Evolutionary conservation across 2,888 invertebrate genomes (phyloP).

Genomic region (Nemotelus pantherinus): DNA sequence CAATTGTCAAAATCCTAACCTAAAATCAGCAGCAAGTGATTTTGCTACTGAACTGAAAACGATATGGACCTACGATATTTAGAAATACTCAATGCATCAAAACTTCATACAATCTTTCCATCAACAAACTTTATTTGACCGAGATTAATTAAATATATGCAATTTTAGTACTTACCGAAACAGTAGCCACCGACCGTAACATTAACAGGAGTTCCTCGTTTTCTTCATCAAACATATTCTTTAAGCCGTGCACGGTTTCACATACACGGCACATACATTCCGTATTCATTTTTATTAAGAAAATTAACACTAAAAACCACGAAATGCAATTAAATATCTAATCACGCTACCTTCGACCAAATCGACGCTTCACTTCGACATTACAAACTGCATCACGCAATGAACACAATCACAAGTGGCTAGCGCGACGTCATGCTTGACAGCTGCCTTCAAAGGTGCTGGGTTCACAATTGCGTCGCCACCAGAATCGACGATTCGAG

Average conservation of each 20-base stretch:
- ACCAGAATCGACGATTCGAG: too few relatives aligned
- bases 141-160: too few relatives aligned
- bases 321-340: neutral
- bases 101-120: too few relatives aligned
- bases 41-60: too few relatives aligned
- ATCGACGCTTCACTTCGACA: neutral
- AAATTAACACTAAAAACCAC: neutral
- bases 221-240: constrained; percentile 40
- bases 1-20: too few relatives aligned
- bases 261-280: constrained; percentile 48
- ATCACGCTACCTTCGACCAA: neutral
- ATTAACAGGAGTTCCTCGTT: constrained; percentile 43
- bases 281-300: neutral
- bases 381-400: neutral
- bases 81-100: too few relatives aligned
- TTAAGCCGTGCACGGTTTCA: constrained; percentile 41
- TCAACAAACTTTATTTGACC: too few relatives aligned
- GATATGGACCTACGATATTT: too few relatives aligned
- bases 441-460: too few relatives aligned
- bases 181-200: constrained; percentile 46
- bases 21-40: too few relatives aligned
- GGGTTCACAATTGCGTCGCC: too few relatives aligned
- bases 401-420: neutral
- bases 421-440: neutral
- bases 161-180: constrained; percentile 44